Conservation (phyloP, 2,888 invertebrate species). For the Acrobasis consociella region DNA sequence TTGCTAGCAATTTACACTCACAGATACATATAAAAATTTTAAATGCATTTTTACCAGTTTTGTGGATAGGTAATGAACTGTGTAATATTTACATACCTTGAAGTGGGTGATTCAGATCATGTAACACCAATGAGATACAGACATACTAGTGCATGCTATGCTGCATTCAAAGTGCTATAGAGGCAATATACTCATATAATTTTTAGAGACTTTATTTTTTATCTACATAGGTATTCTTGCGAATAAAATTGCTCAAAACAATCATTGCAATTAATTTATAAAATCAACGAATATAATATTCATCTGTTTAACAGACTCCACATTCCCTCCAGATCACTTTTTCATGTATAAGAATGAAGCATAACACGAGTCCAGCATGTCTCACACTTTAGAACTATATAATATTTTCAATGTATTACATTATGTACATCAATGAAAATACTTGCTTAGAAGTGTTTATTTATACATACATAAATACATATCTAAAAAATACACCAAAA, state of each 20-base stretch:
- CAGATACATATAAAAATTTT: conserved; percentile 80
- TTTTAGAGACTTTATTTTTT: background rate
- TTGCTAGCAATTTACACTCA: conserved; percentile 51
- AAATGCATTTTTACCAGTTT: conserved; percentile 68
- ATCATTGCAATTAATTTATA: background rate
- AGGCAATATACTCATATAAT: background rate
- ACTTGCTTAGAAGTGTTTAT: conserved; percentile 45
- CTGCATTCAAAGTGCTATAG: background rate
- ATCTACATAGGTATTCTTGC: background rate
- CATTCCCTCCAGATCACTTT: background rate
- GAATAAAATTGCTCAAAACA: background rate
- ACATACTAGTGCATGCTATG: conserved; percentile 16
- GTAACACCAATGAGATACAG: conserved; percentile 48
- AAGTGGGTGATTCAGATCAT: conserved; percentile 53
- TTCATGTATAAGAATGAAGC: background rate
- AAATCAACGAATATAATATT: background rate
- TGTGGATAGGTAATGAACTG: conserved; percentile 64
- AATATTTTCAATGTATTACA: conserved; percentile 40
- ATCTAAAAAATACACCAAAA: conserved; percentile 64
- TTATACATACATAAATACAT: conserved; percentile 60
- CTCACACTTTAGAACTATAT: conserved; percentile 39
- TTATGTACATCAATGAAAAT: conserved; percentile 61
- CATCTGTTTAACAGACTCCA: background rate
- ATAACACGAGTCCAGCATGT: conserved; percentile 22
- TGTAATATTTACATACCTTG: conserved; percentile 68